Conservation (phyloP, 2,113 vertebrate species). For the Paradisaea rubra region DNA sequence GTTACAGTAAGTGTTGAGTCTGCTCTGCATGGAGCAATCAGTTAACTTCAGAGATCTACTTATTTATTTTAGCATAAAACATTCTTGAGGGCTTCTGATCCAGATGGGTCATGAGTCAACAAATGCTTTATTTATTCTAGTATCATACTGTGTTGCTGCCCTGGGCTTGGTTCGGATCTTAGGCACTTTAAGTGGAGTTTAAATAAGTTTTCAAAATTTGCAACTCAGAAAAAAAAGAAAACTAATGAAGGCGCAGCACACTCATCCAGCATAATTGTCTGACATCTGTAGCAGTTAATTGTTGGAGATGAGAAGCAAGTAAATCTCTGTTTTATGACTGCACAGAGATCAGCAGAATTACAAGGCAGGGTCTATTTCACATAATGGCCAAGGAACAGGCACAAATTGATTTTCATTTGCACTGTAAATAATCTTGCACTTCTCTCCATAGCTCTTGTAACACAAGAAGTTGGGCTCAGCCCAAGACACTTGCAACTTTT, state of each 20-base stretch:
- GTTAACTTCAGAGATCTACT: constrained; percentile 9
- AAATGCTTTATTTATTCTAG: background rate
- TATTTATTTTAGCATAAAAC: constrained; percentile 33
- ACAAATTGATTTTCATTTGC: constrained; percentile 5
- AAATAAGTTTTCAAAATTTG: background rate
- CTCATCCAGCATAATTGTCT: background rate
- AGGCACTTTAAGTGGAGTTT: background rate
- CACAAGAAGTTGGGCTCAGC: background rate
- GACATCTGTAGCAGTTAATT: constrained; percentile 6
- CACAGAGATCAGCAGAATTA: background rate
- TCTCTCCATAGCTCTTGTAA: background rate
- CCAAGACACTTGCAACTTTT: background rate
- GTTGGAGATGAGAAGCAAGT: background rate
- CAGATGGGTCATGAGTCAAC: constrained; percentile 1
- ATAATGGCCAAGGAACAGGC: background rate
- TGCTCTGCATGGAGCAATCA: background rate
- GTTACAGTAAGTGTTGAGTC: background rate
- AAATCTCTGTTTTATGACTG: background rate
- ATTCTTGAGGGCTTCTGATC: background rate
- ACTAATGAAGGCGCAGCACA: background rate
- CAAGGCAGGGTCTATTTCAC: constrained; percentile 9
- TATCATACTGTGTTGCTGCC: background rate
- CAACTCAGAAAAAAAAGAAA: background rate
- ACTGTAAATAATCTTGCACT: background rate
- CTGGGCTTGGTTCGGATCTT: constrained; percentile 12